Evolutionary conservation across 2,113 vertebrate genomes (phyloP), one percentile per base, ranked within the genome.

Genomic region (Asarcornis scutulata): DNA sequence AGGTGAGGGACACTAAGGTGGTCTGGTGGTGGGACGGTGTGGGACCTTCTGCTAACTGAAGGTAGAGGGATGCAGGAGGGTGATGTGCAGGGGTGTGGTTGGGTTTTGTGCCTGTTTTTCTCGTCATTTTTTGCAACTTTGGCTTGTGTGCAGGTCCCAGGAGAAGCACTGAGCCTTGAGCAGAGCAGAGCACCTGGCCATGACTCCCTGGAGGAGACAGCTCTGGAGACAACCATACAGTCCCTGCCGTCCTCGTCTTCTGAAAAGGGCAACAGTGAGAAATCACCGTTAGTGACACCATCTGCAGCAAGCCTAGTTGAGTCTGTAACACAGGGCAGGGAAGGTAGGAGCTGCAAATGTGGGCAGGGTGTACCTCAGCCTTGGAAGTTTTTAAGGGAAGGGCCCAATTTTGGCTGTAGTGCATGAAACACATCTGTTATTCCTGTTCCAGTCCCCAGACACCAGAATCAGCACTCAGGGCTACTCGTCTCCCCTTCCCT

Each of bases 231-330:
- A 56, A 26, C 86, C 26, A 23, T 86, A 46, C 97, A 96, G 42
- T 95, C 96, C 4, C 72, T 96, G 63, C 87, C 94, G 25, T 96
- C 92, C 5, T 97, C 92, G 32, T 96, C 96, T 42, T 96, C 94
- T 6, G 97, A 97, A 60, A 97, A 96, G 50, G 91, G 97, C 67
- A 96, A 91, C 68, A 97, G 89, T 0, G 95, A 97, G 58, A 97
- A 97, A 69, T 97, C 93, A 0, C 98, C 98, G 0, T 97, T 98
- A 4, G 98, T 98, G 88, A 98, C 97, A 3, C 97, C 98, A 4
- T 98, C 98, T 64, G 97, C 97, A 32, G 96, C 98, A 88, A 99
- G 98, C 86, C 97, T 99, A 93, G 95, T 98, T 14, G 99, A 99
- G 75, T 98, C 98, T 0, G 76, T 98, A 91, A 98, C 98, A 36